A percentile compares a stretch with the other conserved stretches of the same genome.
Evolutionary conservation across 2,888 invertebrate species (phyloP).

Genomic region (Parelbella ahira): DNA sequence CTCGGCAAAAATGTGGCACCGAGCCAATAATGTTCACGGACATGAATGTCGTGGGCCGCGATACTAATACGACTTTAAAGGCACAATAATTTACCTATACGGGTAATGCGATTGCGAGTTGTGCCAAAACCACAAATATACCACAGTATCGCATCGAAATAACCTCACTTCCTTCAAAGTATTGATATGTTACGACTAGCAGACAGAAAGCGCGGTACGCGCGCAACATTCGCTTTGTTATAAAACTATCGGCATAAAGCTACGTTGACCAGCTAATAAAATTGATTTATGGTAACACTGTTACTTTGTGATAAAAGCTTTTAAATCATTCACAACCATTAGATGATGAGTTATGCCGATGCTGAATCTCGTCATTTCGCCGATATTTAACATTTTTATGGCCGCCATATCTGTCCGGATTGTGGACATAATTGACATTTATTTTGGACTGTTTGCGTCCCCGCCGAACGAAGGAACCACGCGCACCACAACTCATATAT

Average conservation of each 20-base stretch:
- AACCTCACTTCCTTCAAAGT: constrained; percentile 42
- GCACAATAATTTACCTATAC: constrained; percentile 58
- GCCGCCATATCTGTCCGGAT: constrained; percentile 70
- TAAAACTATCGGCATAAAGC: constrained; percentile 68
- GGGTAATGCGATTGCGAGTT: constrained; percentile 48
- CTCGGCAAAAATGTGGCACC: constrained; percentile 55
- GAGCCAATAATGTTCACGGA: constrained; percentile 61
- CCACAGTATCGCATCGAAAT: constrained; percentile 40
- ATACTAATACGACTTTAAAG: constrained; percentile 70
- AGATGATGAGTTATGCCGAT: constrained; percentile 76
- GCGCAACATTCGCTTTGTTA: constrained; percentile 56
- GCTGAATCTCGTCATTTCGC: constrained; percentile 71
- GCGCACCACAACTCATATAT: constrained; percentile 53
- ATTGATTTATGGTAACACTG: constrained; percentile 75
- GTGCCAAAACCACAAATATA: constrained; percentile 55
- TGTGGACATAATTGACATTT: constrained; percentile 64
- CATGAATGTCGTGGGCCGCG: constrained; percentile 50
- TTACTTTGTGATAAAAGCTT: constrained; percentile 78
- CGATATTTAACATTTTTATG: constrained; percentile 77
- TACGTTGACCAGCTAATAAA: constrained; percentile 76
- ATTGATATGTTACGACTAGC: constrained; percentile 56
- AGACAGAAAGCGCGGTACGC: constrained; percentile 53
- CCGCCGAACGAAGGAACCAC: constrained; percentile 44
- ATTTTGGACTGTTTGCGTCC: constrained; percentile 53
- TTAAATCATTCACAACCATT: constrained; percentile 78